Evolutionary conservation across 2,888 invertebrate species (phyloP), one percentile per base, ranked within the genome.

Genomic region (Syritta pipiens): DNA sequence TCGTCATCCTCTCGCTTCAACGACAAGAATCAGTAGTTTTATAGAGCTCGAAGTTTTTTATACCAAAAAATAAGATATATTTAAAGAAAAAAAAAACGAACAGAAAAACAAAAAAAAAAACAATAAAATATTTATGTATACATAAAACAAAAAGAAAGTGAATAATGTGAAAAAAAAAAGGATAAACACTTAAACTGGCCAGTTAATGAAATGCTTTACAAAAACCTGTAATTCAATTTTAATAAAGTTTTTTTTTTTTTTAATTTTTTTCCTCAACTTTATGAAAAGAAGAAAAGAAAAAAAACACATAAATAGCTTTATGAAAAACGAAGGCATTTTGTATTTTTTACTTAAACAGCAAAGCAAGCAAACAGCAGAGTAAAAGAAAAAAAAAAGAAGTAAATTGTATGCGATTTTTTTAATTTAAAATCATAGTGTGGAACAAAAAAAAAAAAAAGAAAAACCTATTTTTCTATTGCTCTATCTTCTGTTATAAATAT

Each of bases 1-100:
- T 85, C 83, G 81, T 79, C 68, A 62, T 32, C 17, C 77, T 77
- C 71, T 81, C 62, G 51, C 77, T 65, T 74, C 49, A 67, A 72
- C 28, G 57, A 49, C 28, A 60, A 37, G 65, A 79, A 79, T 82
- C 82, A 81, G 81, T 83, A 77, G 67, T 74, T 51, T 79, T 74
- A 60, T 68, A 67, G 44, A 62, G 40, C 74, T 72, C 62, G 60
- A 67, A 46, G 57, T 68, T 71, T 72, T 69, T 79, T 79, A 79
- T 79, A 79, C 74, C 79, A 79, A 79, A 77, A 62, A 79, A 60
- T 51, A 48, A 57, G 19, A 63, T 63, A 72, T 72, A 72, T 77
- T 44, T 49, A 49, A 35, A 32, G 20, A 42, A 28, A 42, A 53
- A 53, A 65, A 53, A 49, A 26, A 63, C 40, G 51, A 63, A 14